phyloP scores from a whole-genome alignment of 2,797 vertebrate species.

The Siniperca scherzeri region DNA sequence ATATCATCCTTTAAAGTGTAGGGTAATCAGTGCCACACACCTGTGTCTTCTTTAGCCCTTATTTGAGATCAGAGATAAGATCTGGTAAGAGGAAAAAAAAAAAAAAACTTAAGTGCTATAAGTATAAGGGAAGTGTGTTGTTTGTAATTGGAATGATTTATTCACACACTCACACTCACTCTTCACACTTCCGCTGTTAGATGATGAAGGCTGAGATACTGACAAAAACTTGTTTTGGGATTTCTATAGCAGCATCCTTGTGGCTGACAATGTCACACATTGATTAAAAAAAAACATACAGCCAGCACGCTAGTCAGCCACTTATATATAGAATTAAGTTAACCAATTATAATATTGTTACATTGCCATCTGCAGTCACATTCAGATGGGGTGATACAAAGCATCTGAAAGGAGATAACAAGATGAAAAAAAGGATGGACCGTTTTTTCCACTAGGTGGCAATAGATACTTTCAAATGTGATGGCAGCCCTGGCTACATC shows the following conservation, averaged over 20 bases:
- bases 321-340: slow-evolving; percentile 28
- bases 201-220: slow-evolving; percentile 59
- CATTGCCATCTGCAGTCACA: slow-evolving; percentile 34
- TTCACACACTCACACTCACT: slow-evolving; percentile 68
- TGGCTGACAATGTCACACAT: slow-evolving; percentile 29
- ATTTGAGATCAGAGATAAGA: slow-evolving; percentile 68
- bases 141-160: slow-evolving; percentile 72
- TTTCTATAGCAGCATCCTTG: slow-evolving; percentile 42
- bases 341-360: slow-evolving; percentile 8
- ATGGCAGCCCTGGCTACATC: not conserved
- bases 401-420: slow-evolving; percentile 23
- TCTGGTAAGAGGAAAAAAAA: slow-evolving; percentile 28
- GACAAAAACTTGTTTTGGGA: slow-evolving; percentile 52
- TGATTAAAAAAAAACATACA: not conserved
- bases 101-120: slow-evolving; percentile 59
- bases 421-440: not conserved
- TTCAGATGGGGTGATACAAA: slow-evolving; percentile 8
- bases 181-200: slow-evolving; percentile 66
- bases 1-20: slow-evolving; percentile 90
- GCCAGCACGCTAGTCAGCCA: not conserved
- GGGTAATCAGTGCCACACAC: slow-evolving; percentile 92
- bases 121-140: slow-evolving; percentile 70
- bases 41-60: slow-evolving; percentile 88
- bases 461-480: slow-evolving; percentile 65
- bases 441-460: slow-evolving; percentile 80